Evolutionary conservation across 2,888 invertebrate species (phyloP), one percentile per base, ranked within the genome.

Genomic region (Tiliacea citrago): DNA sequence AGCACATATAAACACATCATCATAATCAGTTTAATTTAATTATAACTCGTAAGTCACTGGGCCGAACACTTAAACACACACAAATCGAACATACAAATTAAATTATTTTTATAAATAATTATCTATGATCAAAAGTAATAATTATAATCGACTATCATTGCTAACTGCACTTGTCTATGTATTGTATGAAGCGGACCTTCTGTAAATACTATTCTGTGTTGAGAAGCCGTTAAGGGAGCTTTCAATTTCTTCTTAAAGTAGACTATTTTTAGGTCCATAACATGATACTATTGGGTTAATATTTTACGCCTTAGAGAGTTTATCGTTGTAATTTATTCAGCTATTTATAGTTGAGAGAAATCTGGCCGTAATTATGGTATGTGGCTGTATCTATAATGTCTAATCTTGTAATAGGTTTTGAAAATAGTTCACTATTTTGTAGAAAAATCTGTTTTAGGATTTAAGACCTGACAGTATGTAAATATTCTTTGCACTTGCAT

Each of bases 241-340:
- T 78, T 51, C 67, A 76, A 82, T 84, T 68, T 65, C 74, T 29
- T 70, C 21, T 76, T 75, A 63, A 73, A 75, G 47, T 62, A 35
- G 58, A n/a, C 21, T 79, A 77, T 68, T 73, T 73, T 72, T 65
- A 65, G 73, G 42, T 63, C n/a, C 16, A 53, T 66, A 73, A 75
- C n/a, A 42, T 55, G 67, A 82, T 29, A 65, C 42, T 66, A 2
- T 24, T 42, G 7, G 12, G 24, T 55, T 42, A 58, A 65, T 69
- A 81, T 72, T 55, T 79, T 75, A 68, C 12, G 53, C 47, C 55
- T 24, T n/a, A 45, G 65, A 29, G n/a, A 65, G 53, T 55, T 63
- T 68, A 51, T 51, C 35, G 42, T 62, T 57, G 21, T 58, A 58
- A 74, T 68, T 68, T 74, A 35, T 53, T 58, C 21, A 51, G 45